Percentiles rank a stretch among this genome's conserved stretches.
phyloP scores from a whole-genome alignment of 2,113 vertebrate species.

The Brienomyrus longianalis region DNA sequence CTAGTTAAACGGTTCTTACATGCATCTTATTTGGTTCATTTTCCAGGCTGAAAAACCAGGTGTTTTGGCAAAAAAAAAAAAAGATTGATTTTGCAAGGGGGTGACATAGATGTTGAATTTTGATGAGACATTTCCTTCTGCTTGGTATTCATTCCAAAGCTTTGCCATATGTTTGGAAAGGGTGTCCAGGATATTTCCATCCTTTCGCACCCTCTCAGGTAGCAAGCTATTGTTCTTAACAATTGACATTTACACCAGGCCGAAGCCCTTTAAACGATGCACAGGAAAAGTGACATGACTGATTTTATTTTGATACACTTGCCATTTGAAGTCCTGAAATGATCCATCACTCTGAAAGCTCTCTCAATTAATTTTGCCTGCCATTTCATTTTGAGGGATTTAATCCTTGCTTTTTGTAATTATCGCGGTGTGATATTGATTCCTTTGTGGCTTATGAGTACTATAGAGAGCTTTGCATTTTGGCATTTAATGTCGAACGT shows the following conservation, averaged over 20 bases:
- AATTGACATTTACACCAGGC: slow-evolving; percentile 9
- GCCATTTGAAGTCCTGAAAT: background rate
- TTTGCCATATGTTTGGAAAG: background rate
- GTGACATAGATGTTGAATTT: background rate
- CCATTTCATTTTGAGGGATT: slow-evolving; percentile 15
- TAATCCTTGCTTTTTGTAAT: slow-evolving; percentile 10
- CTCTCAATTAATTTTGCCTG: background rate
- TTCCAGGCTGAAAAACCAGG: background rate
- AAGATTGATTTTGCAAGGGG: background rate
- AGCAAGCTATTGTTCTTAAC: background rate
- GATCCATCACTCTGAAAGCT: background rate
- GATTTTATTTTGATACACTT: background rate
- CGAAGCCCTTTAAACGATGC: background rate
- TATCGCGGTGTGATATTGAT: background rate
- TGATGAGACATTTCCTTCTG: background rate
- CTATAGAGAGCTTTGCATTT: background rate
- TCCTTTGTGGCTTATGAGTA: background rate
- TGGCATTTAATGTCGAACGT: background rate
- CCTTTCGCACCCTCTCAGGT: background rate
- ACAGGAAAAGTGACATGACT: background rate
- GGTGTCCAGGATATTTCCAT: background rate
- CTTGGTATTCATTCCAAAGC: background rate
- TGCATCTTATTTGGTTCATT: background rate
- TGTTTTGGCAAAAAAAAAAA: background rate
- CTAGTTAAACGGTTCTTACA: background rate